Evolutionary conservation across 2,113 vertebrate genomes (phyloP).

Genomic region (Peromyscus leucopus): DNA sequence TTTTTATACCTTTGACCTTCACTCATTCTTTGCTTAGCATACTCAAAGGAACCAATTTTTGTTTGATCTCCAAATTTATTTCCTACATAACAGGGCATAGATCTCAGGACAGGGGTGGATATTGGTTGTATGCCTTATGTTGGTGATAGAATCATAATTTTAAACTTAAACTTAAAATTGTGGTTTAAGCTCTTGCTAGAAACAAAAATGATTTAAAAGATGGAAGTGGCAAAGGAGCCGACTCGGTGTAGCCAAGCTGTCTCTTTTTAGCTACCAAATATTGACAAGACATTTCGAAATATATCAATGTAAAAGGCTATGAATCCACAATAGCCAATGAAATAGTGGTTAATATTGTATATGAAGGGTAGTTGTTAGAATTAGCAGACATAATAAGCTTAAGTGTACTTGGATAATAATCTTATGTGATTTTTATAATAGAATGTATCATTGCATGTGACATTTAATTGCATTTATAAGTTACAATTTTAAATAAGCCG

Average conservation of each 20-base stretch:
- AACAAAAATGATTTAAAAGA: slow-evolving; percentile 7
- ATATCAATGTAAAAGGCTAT: background rate
- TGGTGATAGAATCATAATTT: background rate
- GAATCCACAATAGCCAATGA: background rate
- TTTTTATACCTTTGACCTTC: background rate
- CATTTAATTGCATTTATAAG: slow-evolving; percentile 4
- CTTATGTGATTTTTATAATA: background rate
- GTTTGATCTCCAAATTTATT: slow-evolving; percentile 4
- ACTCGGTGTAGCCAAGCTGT: background rate
- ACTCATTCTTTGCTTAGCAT: background rate
- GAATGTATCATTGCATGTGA: background rate
- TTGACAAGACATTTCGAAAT: background rate
- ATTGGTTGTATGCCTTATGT: background rate
- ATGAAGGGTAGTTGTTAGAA: background rate
- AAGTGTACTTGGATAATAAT: background rate
- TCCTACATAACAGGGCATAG: background rate
- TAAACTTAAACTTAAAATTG: background rate
- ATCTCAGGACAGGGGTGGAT: background rate
- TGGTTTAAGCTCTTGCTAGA: background rate
- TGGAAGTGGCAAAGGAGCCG: background rate
- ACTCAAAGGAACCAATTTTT: background rate
- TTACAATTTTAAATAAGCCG: background rate
- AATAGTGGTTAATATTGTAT: background rate
- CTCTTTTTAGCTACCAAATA: background rate
- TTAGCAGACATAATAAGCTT: background rate